These are phyloP conservation scores for Marasmarcha lunaedactyla DNA, from an alignment of 2,888 invertebrate species.

Conservation along the genomic window DNA sequence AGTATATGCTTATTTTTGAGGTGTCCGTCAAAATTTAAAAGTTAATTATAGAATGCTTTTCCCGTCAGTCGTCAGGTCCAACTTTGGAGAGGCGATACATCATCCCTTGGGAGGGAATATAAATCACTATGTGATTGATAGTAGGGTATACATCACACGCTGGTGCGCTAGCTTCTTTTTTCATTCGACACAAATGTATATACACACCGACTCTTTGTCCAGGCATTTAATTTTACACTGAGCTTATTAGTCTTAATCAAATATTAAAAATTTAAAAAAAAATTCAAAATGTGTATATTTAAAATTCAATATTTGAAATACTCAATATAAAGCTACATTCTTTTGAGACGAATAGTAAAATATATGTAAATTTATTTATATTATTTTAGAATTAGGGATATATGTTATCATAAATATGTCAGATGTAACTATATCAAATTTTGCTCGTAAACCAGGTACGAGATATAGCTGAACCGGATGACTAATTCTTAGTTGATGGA, in stretches of 20 bases:
- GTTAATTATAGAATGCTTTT: constrained; percentile 66
- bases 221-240: constrained; percentile 45
- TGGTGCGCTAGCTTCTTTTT: constrained; percentile 61
- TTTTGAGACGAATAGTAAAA: background rate
- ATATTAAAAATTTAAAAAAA: no score
- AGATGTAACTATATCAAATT: background rate
- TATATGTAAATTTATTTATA: background rate
- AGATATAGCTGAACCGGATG: no score
- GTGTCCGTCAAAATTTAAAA: constrained; percentile 64
- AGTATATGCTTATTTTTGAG: constrained; percentile 16
- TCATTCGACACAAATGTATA: constrained; percentile 66
- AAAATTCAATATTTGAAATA: background rate
- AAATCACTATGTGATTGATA: constrained; percentile 67
- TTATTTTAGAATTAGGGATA: background rate
- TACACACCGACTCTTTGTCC: constrained; percentile 59
- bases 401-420: background rate
- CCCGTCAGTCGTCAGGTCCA: constrained; percentile 34
- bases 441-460: background rate
- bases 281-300: no score
- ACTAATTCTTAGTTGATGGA: no score
- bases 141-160: constrained; percentile 62
- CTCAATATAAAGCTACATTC: background rate
- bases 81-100: constrained; percentile 48
- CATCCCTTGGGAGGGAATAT: constrained; percentile 53
- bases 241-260: no score